These are phyloP conservation scores for Parochlus steinenii DNA, from an alignment of 2,888 invertebrate genomes.

Conservation along the genomic window DNA sequence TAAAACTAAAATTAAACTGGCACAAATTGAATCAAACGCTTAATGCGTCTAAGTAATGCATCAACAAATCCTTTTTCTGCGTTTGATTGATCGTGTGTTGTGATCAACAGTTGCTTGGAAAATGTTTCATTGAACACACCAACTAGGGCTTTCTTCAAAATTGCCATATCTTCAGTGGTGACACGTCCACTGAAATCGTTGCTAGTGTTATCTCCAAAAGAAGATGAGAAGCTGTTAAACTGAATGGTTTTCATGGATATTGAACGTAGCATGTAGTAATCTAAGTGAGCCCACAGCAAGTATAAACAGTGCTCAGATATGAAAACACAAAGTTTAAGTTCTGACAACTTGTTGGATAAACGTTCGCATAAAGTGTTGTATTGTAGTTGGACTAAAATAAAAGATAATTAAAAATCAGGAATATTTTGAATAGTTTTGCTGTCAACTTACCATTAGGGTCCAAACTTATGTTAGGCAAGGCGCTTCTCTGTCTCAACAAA, in stretches of 20 bases:
- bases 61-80: constrained; percentile 54
- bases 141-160: constrained; percentile 52
- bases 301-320: constrained; percentile 56
- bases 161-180: constrained; percentile 42
- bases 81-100: constrained; percentile 46
- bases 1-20: constrained; percentile 40
- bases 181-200: constrained; percentile 26
- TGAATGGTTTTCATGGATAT: constrained; percentile 30
- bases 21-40: constrained; percentile 63
- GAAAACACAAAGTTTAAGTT: constrained; percentile 42
- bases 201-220: constrained; percentile 11
- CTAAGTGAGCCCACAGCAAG: constrained; percentile 60
- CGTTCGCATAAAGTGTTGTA: constrained; percentile 32
- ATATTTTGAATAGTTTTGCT: not conserved
- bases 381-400: constrained; percentile 26
- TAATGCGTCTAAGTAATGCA: constrained; percentile 59
- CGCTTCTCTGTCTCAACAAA: constrained; percentile 31
- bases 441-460: constrained; percentile 23
- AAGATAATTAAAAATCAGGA: no score
- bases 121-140: constrained; percentile 65
- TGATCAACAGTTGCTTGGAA: constrained; percentile 52
- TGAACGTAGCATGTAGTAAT: constrained; percentile 49
- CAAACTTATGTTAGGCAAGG: constrained; percentile 35
- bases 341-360: constrained; percentile 37
- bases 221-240: constrained; percentile 16